Conservation (phyloP, 1,140 invertebrate genomes). For the Gonatopus flavifemur region DNA sequence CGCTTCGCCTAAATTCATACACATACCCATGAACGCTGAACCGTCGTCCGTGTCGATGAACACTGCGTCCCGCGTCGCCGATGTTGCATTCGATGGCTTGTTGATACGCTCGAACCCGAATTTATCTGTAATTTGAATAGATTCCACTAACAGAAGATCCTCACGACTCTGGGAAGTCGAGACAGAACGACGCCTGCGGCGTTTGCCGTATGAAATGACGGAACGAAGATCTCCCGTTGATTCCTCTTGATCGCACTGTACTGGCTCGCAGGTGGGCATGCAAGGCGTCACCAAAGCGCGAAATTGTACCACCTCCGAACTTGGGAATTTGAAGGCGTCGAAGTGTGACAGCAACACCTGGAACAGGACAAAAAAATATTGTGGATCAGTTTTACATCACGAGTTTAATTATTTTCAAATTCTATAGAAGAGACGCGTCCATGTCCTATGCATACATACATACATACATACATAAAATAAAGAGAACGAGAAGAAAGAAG, state of each 20-base stretch:
- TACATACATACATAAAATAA: no score
- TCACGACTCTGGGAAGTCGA: constrained; percentile 64
- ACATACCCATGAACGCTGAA: constrained; percentile 61
- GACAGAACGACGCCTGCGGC: constrained; percentile 57
- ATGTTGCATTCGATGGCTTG: constrained; percentile 43
- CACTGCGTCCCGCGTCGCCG: constrained; percentile 51
- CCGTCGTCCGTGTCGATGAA: constrained; percentile 63
- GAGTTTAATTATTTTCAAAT: no score
- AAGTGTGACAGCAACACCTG: constrained; percentile 88
- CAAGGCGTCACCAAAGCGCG: constrained; percentile 90
- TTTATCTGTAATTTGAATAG: constrained; percentile 90
- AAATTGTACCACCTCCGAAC: constrained; percentile 92
- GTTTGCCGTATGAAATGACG: constrained; percentile 78
- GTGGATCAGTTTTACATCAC: no score
- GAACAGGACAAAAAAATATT: constrained; percentile 19
- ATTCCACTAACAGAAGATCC: constrained; percentile 84
- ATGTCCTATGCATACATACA: no score
- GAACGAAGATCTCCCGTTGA: constrained; percentile 78
- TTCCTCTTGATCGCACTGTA: constrained; percentile 80
- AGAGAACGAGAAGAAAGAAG: no score
- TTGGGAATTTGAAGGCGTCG: constrained; percentile 95
- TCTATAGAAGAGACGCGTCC: no score
- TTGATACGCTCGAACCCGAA: constrained; percentile 74
- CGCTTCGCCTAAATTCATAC: constrained; percentile 76
- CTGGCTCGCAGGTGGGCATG: constrained; percentile 88